Percentiles rank a stretch among this genome's conserved stretches.
Evolutionary conservation across 1,140 invertebrate species (phyloP).

Genomic region (Drosophila trapezifrons): DNA sequence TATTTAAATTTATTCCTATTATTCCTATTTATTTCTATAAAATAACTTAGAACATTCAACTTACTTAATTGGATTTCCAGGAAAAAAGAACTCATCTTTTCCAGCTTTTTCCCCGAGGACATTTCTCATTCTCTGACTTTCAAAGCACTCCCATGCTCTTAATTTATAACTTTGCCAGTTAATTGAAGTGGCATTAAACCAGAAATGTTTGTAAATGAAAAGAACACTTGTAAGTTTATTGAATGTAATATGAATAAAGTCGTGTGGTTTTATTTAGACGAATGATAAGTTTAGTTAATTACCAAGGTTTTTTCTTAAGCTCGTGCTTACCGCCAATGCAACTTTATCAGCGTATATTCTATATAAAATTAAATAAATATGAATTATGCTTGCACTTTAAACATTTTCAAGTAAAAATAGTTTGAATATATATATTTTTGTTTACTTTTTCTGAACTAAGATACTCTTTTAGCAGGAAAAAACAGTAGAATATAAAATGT

Average conservation of each 20-base stretch:
- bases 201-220: conserved; percentile 16
- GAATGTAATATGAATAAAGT: conserved; percentile 27
- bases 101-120: conserved; percentile 9
- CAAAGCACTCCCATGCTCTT: conserved; percentile 1
- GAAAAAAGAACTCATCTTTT: conserved; percentile 12
- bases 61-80: conserved; percentile 10
- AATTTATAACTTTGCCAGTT: conserved; percentile 25
- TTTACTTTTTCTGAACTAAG: too few species aligned
- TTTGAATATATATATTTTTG: too few species aligned
- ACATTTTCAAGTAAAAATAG: too few species aligned
- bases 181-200: conserved; percentile 25
- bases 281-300: not conserved
- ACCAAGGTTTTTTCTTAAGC: too few species aligned
- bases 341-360: too few species aligned
- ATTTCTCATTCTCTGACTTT: conserved; percentile 4
- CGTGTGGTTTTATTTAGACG: not conserved
- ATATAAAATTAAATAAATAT: too few species aligned
- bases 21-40: not conserved
- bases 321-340: too few species aligned
- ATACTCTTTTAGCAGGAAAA: too few species aligned
- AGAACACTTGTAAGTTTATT: conserved; percentile 34
- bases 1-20: not conserved
- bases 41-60: not conserved
- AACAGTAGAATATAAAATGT: too few species aligned
- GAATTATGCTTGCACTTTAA: too few species aligned